These are phyloP conservation scores for Brachionus rubens DNA, from an alignment of 1,140 invertebrate species.

Conservation along the genomic window DNA sequence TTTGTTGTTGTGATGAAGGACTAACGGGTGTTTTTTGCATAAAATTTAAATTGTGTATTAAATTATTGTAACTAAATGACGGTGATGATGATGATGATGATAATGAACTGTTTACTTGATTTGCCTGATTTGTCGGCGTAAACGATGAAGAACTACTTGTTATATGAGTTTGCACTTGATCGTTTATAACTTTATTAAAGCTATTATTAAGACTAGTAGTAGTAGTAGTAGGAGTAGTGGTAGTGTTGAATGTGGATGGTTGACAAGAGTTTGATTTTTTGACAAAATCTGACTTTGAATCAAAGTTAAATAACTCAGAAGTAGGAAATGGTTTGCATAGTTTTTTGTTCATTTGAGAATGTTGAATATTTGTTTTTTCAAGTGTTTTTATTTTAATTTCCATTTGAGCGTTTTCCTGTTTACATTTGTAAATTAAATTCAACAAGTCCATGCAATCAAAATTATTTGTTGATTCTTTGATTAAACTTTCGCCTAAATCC, in stretches of 20 bases:
- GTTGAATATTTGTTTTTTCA: background rate
- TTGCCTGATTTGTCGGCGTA: background rate
- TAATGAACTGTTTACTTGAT: too few relatives aligned
- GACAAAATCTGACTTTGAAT: too few relatives aligned
- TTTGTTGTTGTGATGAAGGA: background rate
- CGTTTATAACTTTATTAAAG: constrained; percentile 12
- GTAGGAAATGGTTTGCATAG: background rate
- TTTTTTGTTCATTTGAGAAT: constrained; percentile 10
- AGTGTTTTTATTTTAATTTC: constrained; percentile 9
- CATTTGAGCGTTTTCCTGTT: constrained; percentile 13
- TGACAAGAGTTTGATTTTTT: too few relatives aligned
- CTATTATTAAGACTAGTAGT: background rate
- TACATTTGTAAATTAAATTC: constrained; percentile 16
- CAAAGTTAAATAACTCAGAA: background rate
- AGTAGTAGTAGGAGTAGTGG: background rate
- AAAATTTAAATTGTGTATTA: constrained; percentile 1
- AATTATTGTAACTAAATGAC: background rate
- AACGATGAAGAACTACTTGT: background rate
- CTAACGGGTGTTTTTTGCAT: too few relatives aligned
- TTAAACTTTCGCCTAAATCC: background rate
- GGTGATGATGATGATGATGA: too few relatives aligned
- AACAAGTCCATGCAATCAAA: constrained; percentile 15
- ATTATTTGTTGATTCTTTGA: background rate
- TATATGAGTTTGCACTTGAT: constrained; percentile 8
- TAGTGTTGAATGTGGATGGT: too few relatives aligned